Base-by-base conservation (phyloP, 2,888 invertebrate genomes). In the Watsonalla cultraria region DNA sequence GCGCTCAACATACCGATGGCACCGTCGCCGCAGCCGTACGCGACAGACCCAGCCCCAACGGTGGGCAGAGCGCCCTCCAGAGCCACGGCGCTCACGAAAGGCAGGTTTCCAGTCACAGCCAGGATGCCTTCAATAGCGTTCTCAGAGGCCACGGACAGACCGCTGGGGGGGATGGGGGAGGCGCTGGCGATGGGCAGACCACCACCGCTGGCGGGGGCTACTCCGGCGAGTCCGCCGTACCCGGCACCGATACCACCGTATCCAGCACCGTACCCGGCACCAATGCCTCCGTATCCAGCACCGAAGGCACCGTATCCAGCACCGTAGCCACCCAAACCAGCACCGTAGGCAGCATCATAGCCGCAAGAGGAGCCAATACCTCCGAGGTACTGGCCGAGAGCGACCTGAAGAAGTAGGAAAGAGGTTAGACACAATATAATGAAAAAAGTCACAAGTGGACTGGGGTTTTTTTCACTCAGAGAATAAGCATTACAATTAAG, bases 11-110 rank as follows among this genome's bases (percentile, higher is more conserved):
- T 72, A 42, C 71, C 72, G 14, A 72, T 55, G 0, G 65, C 56
- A 0, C 75, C 75, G 46, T 67, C 63, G 6, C 83, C 82, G 45
- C 82, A 81, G 9, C 76, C 71, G 51, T 83, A 82, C 0, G 72
- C 60, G 7, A 81, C 69, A 0, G 66, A 64, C 33, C 79, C 80
- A 50, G 66, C 56, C 2, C 84, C 83, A 34, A 60, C 68, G 9
- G 80, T 75, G 0, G 78, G 78, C 45, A 83, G 56, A 7, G 59
- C 61, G 2, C 82, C 81, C 45, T 77, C 74, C 46, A 84, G 56
- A 5, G 59, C 75, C 0, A 78, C 80, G 5, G 82, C 72, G 6
- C 80, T 79, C 0, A 78, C 57, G 64, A 84, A 80, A 0, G 81
- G 84, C 24, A 84, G 56, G 45, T 80, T 71, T 47, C 84, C 84